Evolutionary conservation across 1,140 invertebrate genomes (phyloP).

Genomic region (Thaumatotibia leucotreta): DNA sequence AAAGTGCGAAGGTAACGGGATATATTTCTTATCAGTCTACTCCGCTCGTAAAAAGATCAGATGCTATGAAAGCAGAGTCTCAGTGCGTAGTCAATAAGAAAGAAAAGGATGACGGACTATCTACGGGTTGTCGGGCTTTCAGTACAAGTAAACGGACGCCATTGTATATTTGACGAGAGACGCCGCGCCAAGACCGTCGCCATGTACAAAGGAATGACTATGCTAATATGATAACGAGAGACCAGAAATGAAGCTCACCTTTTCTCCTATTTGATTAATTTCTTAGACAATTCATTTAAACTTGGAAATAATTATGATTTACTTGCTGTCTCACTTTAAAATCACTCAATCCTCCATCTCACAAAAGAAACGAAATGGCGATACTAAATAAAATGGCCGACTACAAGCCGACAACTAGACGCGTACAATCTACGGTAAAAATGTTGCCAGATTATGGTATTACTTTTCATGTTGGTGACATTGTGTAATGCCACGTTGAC

Average conservation of each 20-base stretch:
- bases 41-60: constrained; percentile 69
- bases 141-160: constrained; percentile 64
- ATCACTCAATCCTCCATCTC: constrained; percentile 72
- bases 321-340: constrained; percentile 75
- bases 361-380: constrained; percentile 75
- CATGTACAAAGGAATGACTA: constrained; percentile 1
- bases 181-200: constrained; percentile 23
- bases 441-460: constrained; percentile 14
- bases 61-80: constrained; percentile 66
- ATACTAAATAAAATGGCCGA: constrained; percentile 72
- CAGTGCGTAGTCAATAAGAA: constrained; percentile 71
- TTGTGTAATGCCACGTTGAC: background rate
- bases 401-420: constrained; percentile 3
- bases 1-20: constrained; percentile 73
- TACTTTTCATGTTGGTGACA: background rate
- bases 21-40: constrained; percentile 74
- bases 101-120: constrained; percentile 77
- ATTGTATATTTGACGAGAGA: constrained; percentile 49
- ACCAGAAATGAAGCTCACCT: background rate
- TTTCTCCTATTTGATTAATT: background rate
- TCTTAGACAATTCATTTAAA: background rate
- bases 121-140: constrained; percentile 69
- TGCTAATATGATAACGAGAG: background rate
- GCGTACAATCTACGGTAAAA: background rate
- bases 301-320: constrained; percentile 27